Percentiles rank a stretch among this genome's conserved stretches.
Evolutionary conservation across 2,113 vertebrate species (phyloP).

Genomic region (Siniperca knerii): DNA sequence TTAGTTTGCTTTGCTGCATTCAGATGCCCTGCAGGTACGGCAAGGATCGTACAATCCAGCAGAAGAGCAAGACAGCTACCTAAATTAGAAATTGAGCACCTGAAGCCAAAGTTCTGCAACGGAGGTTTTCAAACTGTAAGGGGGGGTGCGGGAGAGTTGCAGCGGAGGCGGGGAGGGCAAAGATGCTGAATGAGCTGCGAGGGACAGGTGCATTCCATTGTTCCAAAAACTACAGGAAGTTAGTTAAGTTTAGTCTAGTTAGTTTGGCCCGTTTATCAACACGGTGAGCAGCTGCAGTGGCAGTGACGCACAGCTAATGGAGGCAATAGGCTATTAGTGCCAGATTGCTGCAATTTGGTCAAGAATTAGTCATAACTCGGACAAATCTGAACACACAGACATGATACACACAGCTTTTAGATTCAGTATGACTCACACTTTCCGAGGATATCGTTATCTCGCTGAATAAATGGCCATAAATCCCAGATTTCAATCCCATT

Average conservation of each 20-base stretch:
- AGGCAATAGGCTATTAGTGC: neutral
- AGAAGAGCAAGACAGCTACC: neutral
- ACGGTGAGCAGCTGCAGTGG: too few species aligned
- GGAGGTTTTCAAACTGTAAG: too few species aligned
- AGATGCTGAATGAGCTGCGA: neutral
- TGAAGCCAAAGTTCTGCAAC: neutral
- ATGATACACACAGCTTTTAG: neutral
- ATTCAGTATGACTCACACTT: neutral
- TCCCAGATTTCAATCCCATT: neutral
- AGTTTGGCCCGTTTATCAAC: too few species aligned
- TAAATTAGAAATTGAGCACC: conserved; percentile 8
- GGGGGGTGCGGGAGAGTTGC: too few species aligned
- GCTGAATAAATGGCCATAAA: neutral
- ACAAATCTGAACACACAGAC: too few species aligned
- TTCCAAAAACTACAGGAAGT: neutral
- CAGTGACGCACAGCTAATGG: neutral
- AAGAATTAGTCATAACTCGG: neutral
- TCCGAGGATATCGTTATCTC: neutral
- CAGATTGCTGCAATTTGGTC: neutral
- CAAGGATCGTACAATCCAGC: neutral
- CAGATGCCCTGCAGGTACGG: conserved; percentile 17
- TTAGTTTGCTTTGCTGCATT: conserved; percentile 33
- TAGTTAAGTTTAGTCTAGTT: neutral
- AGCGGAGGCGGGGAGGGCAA: too few species aligned
- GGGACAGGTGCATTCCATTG: neutral